Conservation (phyloP, 1,140 invertebrate genomes). For the Colletes gigas region DNA sequence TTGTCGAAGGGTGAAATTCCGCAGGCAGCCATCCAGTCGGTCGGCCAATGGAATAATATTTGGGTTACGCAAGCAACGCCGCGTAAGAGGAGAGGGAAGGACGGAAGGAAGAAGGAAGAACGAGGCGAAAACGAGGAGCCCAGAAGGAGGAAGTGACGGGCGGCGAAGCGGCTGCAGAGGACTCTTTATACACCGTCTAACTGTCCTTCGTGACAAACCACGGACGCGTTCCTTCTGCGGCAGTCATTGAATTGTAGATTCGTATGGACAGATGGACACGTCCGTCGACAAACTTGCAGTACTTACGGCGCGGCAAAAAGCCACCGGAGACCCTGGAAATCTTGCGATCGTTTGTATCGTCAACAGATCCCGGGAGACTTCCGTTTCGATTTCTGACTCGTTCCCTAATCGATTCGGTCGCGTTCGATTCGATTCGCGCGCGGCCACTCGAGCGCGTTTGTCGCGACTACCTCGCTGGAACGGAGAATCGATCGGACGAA, state of each 20-base stretch:
- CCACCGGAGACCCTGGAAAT: slow-evolving; percentile 55
- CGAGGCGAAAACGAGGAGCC: slow-evolving; percentile 28
- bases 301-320: slow-evolving; percentile 68
- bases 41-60: slow-evolving; percentile 62
- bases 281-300: slow-evolving; percentile 69
- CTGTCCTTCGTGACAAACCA: slow-evolving; percentile 67
- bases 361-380: slow-evolving; percentile 47
- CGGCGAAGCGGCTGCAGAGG: slow-evolving; percentile 37
- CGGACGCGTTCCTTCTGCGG: slow-evolving; percentile 60
- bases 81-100: background rate
- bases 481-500: too few relatives aligned
- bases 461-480: background rate
- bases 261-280: slow-evolving; percentile 75
- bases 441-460: background rate
- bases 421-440: background rate
- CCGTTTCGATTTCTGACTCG: slow-evolving; percentile 28
- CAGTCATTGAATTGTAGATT: slow-evolving; percentile 78
- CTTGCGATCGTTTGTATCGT: slow-evolving; percentile 48
- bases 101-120: slow-evolving; percentile 10
- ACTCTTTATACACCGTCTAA: slow-evolving; percentile 45
- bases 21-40: slow-evolving; percentile 17
- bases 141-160: slow-evolving; percentile 45
- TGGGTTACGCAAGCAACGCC: slow-evolving; percentile 56
- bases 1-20: slow-evolving; percentile 58
- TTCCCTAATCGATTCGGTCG: background rate